Evolutionary conservation across 2,888 invertebrate genomes (phyloP), one percentile per base, ranked within the genome.

Genomic region (Catotricha subobsoleta): DNA sequence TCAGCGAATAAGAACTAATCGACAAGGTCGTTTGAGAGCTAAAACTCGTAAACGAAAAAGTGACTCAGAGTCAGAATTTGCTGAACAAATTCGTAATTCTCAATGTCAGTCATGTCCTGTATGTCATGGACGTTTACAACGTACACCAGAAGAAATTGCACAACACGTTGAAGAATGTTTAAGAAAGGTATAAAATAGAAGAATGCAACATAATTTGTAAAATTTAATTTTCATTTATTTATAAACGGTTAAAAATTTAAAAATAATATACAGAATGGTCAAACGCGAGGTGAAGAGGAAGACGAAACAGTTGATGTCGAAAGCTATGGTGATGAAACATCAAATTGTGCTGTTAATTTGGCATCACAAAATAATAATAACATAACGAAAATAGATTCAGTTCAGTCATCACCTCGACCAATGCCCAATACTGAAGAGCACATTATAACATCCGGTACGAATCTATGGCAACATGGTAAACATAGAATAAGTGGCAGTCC

Each of bases 281-380:
- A 44, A 41, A 46, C 54, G 39, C 60, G 57, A 44, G 16, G 15
- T 5, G 42, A 42, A 15, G 74, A 74, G 15, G 76, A 77, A 56
- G 75, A 76, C 49, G 77, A 77, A 59, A 72, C 74, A 1, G 75
- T 77, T 7, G 77, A 77, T 49, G 75, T 74, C 15, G 75, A 74
- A 54, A 73, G 72, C 44, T 62, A 62, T 48, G 59, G 58, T 37
- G 62, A 62, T 44, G 62, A 62, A 44, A 55, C 61, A 34, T 60
- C 62, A 42, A 62, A 60, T 47, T 59, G 60, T 7, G 47, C 47
- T 30, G 42, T 47, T 16, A 45, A 47, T 41, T 45, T 47, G 44
- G 45, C 45, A 16, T 35, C 45, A 12, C 29, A 41, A 16, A 39
- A 34, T n/a, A 40, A 30, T 28, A 45, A 44, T 34, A 44, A 43